Percentiles rank a stretch among this genome's conserved stretches.
These are phyloP conservation scores for Chiloscyllium plagiosum DNA, from an alignment of 2,113 vertebrate genomes.

Conservation along the genomic window DNA sequence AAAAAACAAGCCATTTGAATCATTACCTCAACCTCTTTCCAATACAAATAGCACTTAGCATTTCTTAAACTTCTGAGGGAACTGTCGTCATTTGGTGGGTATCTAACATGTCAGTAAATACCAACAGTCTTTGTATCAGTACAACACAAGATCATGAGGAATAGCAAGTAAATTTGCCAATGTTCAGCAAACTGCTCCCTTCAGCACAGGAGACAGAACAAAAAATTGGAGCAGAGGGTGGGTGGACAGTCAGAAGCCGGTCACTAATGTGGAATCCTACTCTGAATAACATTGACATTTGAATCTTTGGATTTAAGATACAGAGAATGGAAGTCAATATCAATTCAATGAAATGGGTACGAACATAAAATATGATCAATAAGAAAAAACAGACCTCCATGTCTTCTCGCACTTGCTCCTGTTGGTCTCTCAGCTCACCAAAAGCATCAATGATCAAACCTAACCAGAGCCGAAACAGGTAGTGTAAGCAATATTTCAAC, in stretches of 20 bases:
- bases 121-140: not conserved
- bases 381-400: slow-evolving; percentile 76
- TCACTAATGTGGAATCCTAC: not conserved
- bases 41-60: not conserved
- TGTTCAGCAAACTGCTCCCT: not conserved
- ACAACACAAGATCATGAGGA: not conserved
- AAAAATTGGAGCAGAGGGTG: not conserved
- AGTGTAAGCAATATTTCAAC: not conserved
- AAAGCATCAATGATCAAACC: slow-evolving; percentile 98
- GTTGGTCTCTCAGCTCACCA: slow-evolving; percentile 94
- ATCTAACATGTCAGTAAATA: not conserved
- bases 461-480: slow-evolving; percentile 43
- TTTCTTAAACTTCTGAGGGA: not conserved
- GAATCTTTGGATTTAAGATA: not conserved
- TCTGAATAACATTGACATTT: not conserved
- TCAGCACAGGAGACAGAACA: not conserved
- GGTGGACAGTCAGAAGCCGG: not conserved
- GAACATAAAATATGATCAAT: not conserved
- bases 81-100: not conserved
- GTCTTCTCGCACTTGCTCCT: slow-evolving; percentile 96
- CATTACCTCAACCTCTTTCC: not conserved
- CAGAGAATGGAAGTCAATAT: not conserved
- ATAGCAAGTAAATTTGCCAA: not conserved
- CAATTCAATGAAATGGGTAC: not conserved
- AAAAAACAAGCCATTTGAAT: slow-evolving; percentile 28